phyloP scores from a whole-genome alignment of 2,113 vertebrate genomes.

The Phalacrocorax aristotelis region DNA sequence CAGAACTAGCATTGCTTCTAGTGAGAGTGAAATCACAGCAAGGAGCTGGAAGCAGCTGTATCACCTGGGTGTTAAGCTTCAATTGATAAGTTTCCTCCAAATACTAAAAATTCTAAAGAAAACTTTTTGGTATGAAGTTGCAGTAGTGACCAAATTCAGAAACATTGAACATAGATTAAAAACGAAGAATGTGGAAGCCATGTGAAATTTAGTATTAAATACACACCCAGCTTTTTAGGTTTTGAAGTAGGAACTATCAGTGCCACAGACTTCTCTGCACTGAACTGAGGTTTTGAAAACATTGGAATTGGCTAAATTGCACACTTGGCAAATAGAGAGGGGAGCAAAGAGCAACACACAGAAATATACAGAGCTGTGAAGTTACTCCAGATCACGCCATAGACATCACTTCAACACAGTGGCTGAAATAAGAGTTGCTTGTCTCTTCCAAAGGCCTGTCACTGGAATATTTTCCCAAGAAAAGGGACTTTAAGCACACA shows the following conservation, averaged over 20 bases:
- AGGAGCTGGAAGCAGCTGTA: not conserved
- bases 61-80: not conserved
- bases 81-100: not conserved
- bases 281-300: constrained; percentile 3
- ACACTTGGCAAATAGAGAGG: not conserved
- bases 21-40: not conserved
- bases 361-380: not conserved
- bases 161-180: not conserved
- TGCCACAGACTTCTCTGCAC: not conserved
- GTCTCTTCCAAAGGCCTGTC: not conserved
- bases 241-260: not conserved
- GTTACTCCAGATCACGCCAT: not conserved
- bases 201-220: not conserved
- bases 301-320: not conserved
- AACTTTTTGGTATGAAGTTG: not conserved
- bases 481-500: not conserved
- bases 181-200: not conserved
- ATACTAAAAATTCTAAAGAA: not conserved
- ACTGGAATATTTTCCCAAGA: not conserved
- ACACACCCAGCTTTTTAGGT: not conserved
- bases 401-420: not conserved
- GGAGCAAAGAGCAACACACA: not conserved
- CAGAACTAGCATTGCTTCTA: not conserved
- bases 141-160: not conserved
- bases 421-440: not conserved